phyloP scores from a whole-genome alignment of 2,888 invertebrate species.

The Physocephala rufipes region DNA sequence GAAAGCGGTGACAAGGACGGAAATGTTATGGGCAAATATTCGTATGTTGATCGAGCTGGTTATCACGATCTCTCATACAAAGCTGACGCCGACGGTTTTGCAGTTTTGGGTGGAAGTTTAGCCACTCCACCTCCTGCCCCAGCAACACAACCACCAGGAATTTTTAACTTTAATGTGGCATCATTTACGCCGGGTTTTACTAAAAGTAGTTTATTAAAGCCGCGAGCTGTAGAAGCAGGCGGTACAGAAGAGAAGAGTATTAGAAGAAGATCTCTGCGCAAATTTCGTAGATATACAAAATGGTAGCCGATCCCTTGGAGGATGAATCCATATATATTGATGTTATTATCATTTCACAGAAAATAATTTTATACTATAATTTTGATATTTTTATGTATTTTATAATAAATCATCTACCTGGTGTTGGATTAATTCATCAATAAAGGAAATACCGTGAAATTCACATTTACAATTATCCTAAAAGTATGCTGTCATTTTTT shows the following conservation, averaged over 20 bases:
- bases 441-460: too few species aligned
- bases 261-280: conserved; percentile 40
- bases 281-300: conserved; percentile 44
- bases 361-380: too few species aligned
- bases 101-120: conserved; percentile 62
- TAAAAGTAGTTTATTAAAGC: background rate
- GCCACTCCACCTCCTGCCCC: conserved; percentile 41
- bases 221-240: background rate
- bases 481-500: too few species aligned
- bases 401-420: too few species aligned
- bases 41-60: conserved; percentile 76
- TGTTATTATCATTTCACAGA: conserved; percentile 1
- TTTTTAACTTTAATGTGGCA: background rate
- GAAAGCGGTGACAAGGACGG: conserved; percentile 59
- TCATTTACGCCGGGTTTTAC: background rate
- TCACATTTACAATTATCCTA: too few species aligned
- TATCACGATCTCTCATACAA: conserved; percentile 77
- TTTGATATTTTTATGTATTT: too few species aligned
- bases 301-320: conserved; percentile 34
- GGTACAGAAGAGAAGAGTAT: background rate
- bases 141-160: background rate
- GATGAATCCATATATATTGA: conserved; percentile 8
- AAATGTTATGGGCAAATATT: conserved; percentile 70
- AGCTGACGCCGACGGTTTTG: conserved; percentile 77
- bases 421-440: too few species aligned